A percentile compares a stretch with the other conserved stretches of the same genome.
Evolutionary conservation across 1,140 invertebrate genomes (phyloP).

Genomic region (Venustaconcha ellipsiformis): DNA sequence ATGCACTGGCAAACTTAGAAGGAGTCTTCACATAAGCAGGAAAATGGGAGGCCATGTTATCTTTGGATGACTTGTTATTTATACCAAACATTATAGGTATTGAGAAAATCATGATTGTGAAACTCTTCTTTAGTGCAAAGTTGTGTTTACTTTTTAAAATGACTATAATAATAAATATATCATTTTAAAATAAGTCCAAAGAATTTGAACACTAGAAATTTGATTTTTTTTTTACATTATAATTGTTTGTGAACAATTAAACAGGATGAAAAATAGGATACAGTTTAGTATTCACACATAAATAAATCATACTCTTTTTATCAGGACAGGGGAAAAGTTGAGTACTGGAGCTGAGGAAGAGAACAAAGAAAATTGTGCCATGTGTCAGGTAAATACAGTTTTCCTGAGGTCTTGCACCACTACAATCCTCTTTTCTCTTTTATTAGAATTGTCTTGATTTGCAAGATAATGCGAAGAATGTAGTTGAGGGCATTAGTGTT

Average conservation of each 20-base stretch:
- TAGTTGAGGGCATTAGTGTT: neutral
- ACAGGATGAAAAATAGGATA: neutral
- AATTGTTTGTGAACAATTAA: neutral
- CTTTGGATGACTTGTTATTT: too few relatives aligned
- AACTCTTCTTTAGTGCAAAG: too few relatives aligned
- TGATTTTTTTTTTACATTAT: too few relatives aligned
- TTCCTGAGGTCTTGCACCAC: neutral
- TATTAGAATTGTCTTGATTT: neutral
- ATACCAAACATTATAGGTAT: too few relatives aligned
- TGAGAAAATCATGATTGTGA: too few relatives aligned
- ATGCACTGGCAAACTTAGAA: too few relatives aligned
- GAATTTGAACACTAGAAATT: too few relatives aligned
- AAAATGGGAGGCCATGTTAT: too few relatives aligned
- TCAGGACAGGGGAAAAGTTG: slow-evolving; percentile 49
- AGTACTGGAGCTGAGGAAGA: slow-evolving; percentile 24
- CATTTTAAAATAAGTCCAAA: too few relatives aligned
- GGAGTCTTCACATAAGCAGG: too few relatives aligned
- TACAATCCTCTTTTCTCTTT: neutral
- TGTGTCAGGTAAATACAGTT: slow-evolving; percentile 37
- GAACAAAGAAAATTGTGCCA: slow-evolving; percentile 30
- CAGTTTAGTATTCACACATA: neutral
- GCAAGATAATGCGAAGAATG: neutral
- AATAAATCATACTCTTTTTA: slow-evolving; percentile 11
- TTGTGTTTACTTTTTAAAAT: too few relatives aligned
- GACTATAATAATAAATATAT: too few relatives aligned